Evolutionary conservation across 53 echinoderm and acorn worm species (phyloP), one percentile per base, ranked within the genome.

Genomic region (Henricia sp.): DNA sequence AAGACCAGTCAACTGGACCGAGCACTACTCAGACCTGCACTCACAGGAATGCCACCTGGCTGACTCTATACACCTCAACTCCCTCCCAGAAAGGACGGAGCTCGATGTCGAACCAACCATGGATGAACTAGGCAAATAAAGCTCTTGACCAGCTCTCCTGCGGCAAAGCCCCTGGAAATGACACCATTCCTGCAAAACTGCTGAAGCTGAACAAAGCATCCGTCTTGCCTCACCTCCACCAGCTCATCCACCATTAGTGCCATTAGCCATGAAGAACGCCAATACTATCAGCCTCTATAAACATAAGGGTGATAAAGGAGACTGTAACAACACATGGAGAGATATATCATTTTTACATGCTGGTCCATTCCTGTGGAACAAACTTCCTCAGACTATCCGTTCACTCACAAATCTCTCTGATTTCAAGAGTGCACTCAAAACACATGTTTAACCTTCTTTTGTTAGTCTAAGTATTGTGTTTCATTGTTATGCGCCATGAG

Each of bases 271-370:
- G 67, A 36, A 68, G 6, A 83, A 91, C 67, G 73, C 83, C 23
- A 78, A 70, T 17, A 91, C 88, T 11, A 40, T 83, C 57, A 91
- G 84, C 4, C 77, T 88, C 28, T 91, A 88, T 71, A 88, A 88
- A 64, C 88, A 89, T 72, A 88, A 87, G 33, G 91, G 84, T 1
- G 84, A 74, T 13, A 37, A 43, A 2, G 52, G 67, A 29, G 76
- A 84, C 52, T 89, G 84, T 19, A 91, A 88, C 70, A 91, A 84
- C 84, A n/a, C n/a, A n/a, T n/a, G n/a, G n/a, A n/a, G n/a, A n/a
- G n/a, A n/a, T n/a, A n/a, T n/a, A n/a, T n/a, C n/a, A n/a, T n/a
- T n/a, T n/a, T n/a, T n/a, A n/a, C n/a, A n/a, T n/a, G n/a, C n/a
- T n/a, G n/a, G n/a, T n/a, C n/a, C n/a, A n/a, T n/a, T n/a, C n/a